These are phyloP conservation scores for Drosophila bipectinata DNA, from an alignment of 1,140 invertebrate genomes.

Conservation along the genomic window DNA sequence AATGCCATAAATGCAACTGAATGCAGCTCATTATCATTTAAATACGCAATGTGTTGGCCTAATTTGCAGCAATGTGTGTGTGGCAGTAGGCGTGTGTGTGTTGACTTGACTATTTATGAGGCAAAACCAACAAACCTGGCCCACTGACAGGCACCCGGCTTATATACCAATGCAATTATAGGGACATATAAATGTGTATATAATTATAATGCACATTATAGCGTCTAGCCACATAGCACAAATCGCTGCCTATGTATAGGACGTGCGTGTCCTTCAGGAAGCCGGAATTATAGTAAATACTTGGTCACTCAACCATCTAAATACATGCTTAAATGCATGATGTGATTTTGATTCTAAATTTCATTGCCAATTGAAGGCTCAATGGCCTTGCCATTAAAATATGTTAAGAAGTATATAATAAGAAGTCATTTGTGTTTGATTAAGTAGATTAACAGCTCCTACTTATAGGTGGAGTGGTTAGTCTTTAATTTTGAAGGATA, in stretches of 20 bases:
- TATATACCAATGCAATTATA: slow-evolving; percentile 45
- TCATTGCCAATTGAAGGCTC: slow-evolving; percentile 45
- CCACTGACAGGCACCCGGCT: slow-evolving; percentile 19
- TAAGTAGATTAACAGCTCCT: slow-evolving; percentile 18
- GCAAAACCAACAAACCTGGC: slow-evolving; percentile 46
- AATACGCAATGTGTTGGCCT: slow-evolving; percentile 74
- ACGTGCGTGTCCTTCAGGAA: slow-evolving; percentile 34
- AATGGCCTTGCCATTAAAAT: slow-evolving; percentile 54
- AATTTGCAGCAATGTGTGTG: slow-evolving; percentile 54
- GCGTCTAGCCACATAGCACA: slow-evolving; percentile 68
- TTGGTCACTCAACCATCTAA: slow-evolving; percentile 38
- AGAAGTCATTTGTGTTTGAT: slow-evolving; percentile 13
- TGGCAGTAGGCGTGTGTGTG: slow-evolving; percentile 17
- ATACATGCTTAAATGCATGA: slow-evolving; percentile 33
- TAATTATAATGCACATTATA: slow-evolving; percentile 79
- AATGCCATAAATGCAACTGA: slow-evolving; percentile 53
- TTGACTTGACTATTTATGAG: slow-evolving; percentile 57
- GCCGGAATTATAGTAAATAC: slow-evolving; percentile 37
- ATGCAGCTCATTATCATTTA: slow-evolving; percentile 79
- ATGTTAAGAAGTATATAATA: slow-evolving; percentile 5
- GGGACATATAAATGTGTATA: slow-evolving; percentile 53
- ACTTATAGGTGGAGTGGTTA: neutral
- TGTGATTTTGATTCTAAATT: slow-evolving; percentile 44
- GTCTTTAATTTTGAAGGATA: too few relatives aligned
- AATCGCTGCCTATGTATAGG: slow-evolving; percentile 20